A percentile compares a stretch with the other conserved stretches of the same genome.
Conservation (phyloP, 2,113 vertebrate species). For the Lampris incognitus region DNA sequence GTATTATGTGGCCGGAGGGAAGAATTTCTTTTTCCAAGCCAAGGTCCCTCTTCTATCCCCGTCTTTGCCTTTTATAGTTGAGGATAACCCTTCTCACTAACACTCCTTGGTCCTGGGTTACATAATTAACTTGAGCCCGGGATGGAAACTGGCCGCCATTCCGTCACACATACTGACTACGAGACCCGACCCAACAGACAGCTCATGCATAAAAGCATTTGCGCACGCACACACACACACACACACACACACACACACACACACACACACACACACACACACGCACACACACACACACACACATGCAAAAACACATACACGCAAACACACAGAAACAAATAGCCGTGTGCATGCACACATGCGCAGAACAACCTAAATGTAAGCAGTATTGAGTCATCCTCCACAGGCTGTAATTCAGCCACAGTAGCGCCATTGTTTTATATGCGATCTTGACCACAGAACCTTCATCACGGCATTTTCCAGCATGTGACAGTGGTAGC, state of each 20-base stretch:
- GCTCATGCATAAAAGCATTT: constrained; percentile 1
- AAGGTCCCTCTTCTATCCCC: constrained; percentile 46
- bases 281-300: not conserved
- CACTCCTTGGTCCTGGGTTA: constrained; percentile 41
- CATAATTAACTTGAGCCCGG: constrained; percentile 55
- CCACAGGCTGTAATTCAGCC: not conserved
- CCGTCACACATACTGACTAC: constrained; percentile 19
- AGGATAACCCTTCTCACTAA: constrained; percentile 57
- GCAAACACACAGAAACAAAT: not conserved
- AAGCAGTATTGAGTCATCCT: not conserved
- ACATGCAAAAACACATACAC: not conserved
- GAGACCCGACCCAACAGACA: not conserved
- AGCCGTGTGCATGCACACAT: not conserved
- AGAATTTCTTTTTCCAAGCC: constrained; percentile 54
- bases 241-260: not conserved
- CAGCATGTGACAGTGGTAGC: not conserved
- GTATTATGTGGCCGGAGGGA: constrained; percentile 24
- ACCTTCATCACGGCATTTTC: constrained; percentile 4
- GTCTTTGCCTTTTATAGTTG: constrained; percentile 74
- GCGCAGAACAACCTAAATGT: not conserved
- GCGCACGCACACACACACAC: not conserved
- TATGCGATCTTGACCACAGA: not conserved
- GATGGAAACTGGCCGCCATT: constrained; percentile 56
- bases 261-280: not conserved
- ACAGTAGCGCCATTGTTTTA: not conserved